Conservation (phyloP, 2,113 vertebrate species). For the Scophthalmus maximus region DNA sequence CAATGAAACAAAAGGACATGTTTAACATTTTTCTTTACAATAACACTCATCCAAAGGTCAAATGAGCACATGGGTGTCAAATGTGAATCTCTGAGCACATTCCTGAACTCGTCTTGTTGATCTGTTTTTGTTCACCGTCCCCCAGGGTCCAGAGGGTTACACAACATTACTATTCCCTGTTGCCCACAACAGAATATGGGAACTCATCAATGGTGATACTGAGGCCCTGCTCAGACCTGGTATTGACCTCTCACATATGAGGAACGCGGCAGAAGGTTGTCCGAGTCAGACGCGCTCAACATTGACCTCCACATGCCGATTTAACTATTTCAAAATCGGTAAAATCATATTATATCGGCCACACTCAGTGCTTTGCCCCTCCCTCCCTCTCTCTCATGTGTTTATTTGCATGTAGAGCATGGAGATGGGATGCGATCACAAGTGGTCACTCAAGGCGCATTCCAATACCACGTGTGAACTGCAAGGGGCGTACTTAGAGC, state of each 20-base stretch:
- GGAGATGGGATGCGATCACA: not conserved
- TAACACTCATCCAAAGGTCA: not conserved
- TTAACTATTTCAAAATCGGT: too few species aligned
- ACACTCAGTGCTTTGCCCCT: not conserved
- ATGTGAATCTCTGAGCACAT: conserved; percentile 8
- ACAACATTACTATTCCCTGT: not conserved
- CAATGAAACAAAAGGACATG: not conserved
- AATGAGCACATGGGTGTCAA: not conserved
- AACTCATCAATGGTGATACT: not conserved
- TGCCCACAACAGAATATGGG: not conserved
- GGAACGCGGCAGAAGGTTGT: too few species aligned
- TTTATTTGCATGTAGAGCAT: not conserved
- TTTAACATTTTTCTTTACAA: not conserved
- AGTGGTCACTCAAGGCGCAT: not conserved
- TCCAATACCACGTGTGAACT: not conserved
- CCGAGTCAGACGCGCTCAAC: too few species aligned
- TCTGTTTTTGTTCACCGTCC: conserved; percentile 14
- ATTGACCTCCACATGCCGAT: too few species aligned
- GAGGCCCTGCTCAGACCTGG: not conserved
- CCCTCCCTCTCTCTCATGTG: not conserved
- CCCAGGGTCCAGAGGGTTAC: conserved; percentile 14
- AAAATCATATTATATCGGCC: not conserved
- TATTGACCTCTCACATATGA: too few species aligned
- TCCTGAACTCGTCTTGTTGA: conserved; percentile 6
- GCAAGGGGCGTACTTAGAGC: not conserved